Base-by-base conservation (phyloP, 2,888 invertebrate species). In the Melolontha melolontha region DNA sequence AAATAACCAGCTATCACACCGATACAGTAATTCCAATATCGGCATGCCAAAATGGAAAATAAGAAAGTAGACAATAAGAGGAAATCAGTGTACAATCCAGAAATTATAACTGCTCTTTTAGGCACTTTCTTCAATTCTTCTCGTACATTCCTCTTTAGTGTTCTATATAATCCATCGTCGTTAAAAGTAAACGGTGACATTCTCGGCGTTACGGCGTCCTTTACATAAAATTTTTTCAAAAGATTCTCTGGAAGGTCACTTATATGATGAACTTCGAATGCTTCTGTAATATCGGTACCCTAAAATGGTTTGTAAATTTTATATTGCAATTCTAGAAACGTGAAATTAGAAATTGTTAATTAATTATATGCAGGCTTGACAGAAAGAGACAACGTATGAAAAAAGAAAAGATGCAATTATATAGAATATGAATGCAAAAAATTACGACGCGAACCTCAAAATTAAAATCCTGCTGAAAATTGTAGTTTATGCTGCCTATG, bases 251-350 rank as follows among this genome's bases (percentile, higher is more conserved):
- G 81, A 4, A 41, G 6, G 1, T 83, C 82, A 5, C 87, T 85
- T 42, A 93, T 76, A 79, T 94, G 93, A 79, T 92, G 91, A 0
- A 86, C 82, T 85, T 93, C 92, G 76, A 93, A 94, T n/a, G n/a
- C n/a, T n/a, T n/a, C n/a, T n/a, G n/a, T n/a, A n/a, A n/a, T n/a
- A n/a, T n/a, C n/a, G n/a, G n/a, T n/a, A n/a, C n/a, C n/a, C n/a
- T n/a, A n/a, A n/a, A n/a, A n/a, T n/a, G n/a, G n/a, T n/a, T n/a
- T n/a, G n/a, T n/a, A n/a, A n/a, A n/a, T n/a, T n/a, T n/a, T n/a
- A n/a, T n/a, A n/a, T n/a, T n/a, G n/a, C n/a, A n/a, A n/a, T n/a
- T n/a, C n/a, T n/a, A n/a, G n/a, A n/a, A n/a, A n/a, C n/a, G n/a
- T n/a, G n/a, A n/a, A n/a, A n/a, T n/a, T n/a, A n/a, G n/a, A n/a